Conservation (phyloP, 2,113 vertebrate species). For the Hystrix cristata region DNA sequence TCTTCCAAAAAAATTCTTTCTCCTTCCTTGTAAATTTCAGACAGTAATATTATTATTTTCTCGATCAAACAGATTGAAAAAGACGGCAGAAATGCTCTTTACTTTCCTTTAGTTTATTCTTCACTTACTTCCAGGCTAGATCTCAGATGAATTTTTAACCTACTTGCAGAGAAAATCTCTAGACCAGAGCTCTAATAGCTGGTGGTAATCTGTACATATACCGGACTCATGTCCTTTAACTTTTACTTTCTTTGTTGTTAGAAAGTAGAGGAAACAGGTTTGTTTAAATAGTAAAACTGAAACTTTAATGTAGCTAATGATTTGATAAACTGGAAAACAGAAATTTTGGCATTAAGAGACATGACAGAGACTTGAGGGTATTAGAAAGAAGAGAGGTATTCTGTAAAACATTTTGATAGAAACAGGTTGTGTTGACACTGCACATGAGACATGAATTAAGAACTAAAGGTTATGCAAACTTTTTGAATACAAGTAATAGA, state of each 20-base stretch:
- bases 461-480: not conserved
- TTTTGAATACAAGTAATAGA: not conserved
- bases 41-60: not conserved
- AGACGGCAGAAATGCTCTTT: not conserved
- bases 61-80: not conserved
- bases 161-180: not conserved
- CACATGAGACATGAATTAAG: not conserved
- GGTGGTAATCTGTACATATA: not conserved
- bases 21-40: not conserved
- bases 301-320: not conserved
- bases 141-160: not conserved
- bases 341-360: not conserved
- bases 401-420: not conserved
- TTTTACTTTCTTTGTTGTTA: not conserved
- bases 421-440: not conserved
- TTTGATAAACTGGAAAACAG: not conserved
- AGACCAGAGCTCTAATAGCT: not conserved
- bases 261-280: not conserved
- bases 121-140: not conserved
- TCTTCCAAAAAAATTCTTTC: not conserved
- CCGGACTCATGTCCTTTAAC: not conserved
- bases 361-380: not conserved
- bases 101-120: constrained; percentile 22
- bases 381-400: not conserved
- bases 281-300: not conserved